A percentile compares a stretch with the other conserved stretches of the same genome.
Conservation (phyloP, 2,113 vertebrate species). For the Myanophis thanlyinensis region DNA sequence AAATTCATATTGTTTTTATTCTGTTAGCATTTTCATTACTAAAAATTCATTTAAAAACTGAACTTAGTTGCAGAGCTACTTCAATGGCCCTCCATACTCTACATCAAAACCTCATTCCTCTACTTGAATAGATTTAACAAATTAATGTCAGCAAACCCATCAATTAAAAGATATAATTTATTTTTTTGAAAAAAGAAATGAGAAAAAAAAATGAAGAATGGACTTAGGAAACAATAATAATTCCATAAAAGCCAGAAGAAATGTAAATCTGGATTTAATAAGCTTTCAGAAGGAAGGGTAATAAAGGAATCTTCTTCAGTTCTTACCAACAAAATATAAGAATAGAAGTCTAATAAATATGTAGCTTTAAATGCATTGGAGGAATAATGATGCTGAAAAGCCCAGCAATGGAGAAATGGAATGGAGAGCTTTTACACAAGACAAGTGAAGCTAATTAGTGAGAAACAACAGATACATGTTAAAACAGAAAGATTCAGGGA, state of each 20-base stretch:
- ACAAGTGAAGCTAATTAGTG: constrained; percentile 24
- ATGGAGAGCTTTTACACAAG: constrained; percentile 18
- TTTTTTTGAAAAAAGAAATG: not conserved
- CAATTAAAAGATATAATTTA: not conserved
- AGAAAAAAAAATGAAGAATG: not conserved
- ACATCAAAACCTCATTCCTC: not conserved
- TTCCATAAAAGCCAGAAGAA: constrained; percentile 1
- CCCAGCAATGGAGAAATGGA: not conserved
- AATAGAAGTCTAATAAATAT: constrained; percentile 4
- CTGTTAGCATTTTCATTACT: not conserved
- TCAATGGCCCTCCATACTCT: not conserved
- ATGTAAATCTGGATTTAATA: constrained; percentile 18
- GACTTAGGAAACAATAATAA: not conserved
- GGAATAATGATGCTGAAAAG: constrained; percentile 15
- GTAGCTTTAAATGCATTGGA: constrained; percentile 3
- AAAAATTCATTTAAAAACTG: not conserved
- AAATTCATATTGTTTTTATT: not conserved
- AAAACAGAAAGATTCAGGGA: constrained; percentile 10
- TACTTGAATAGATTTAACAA: not conserved
- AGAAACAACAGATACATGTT: constrained; percentile 18
- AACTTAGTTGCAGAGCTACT: not conserved
- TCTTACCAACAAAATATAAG: not conserved
- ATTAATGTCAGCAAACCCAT: not conserved
- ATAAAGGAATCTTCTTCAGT: not conserved
- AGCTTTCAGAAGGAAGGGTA: constrained; percentile 11